phyloP scores from a whole-genome alignment of 35 echinoderm and acorn worm genomes.

The Acanthaster planci region DNA sequence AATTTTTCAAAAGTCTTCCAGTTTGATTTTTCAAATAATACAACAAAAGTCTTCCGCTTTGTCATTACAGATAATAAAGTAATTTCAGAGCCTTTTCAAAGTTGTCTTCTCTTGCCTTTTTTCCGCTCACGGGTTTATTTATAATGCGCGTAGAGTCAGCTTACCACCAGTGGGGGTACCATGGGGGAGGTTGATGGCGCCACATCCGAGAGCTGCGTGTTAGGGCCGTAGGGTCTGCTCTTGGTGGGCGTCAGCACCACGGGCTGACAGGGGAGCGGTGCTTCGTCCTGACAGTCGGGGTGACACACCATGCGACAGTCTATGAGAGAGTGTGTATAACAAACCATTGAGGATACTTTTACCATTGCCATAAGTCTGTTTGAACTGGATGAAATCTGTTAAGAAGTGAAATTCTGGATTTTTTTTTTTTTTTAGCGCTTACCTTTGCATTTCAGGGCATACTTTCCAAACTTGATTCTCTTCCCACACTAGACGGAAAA shows the following conservation, averaged over 20 bases:
- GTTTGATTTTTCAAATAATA: too few species aligned
- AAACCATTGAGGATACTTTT: neutral
- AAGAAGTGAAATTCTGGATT: neutral
- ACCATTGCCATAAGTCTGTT: neutral
- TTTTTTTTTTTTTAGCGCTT: conserved; percentile 5
- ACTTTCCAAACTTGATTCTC: conserved; percentile 97
- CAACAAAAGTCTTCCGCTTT: too few species aligned
- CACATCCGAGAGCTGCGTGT: conserved; percentile 53
- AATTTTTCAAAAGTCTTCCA: too few species aligned
- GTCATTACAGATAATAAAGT: too few species aligned
- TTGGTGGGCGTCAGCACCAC: conserved; percentile 71
- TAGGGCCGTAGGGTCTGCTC: neutral
- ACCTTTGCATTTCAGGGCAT: conserved; percentile 97
- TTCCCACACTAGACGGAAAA: conserved; percentile 81
- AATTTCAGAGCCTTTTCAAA: too few species aligned
- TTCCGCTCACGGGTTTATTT: too few species aligned
- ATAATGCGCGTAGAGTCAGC: neutral
- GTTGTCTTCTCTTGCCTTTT: too few species aligned
- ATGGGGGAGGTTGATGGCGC: conserved; percentile 63
- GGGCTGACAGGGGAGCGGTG: conserved; percentile 78
- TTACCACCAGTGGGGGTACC: conserved; percentile 80
- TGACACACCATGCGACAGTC: conserved; percentile 95
- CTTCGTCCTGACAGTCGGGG: conserved; percentile 87
- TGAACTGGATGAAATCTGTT: neutral
- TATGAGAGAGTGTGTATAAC: conserved; percentile 14